A percentile compares a stretch with the other conserved stretches of the same genome.
Conservation (phyloP, 2,888 invertebrate genomes). For the Odontocolon sp. region DNA sequence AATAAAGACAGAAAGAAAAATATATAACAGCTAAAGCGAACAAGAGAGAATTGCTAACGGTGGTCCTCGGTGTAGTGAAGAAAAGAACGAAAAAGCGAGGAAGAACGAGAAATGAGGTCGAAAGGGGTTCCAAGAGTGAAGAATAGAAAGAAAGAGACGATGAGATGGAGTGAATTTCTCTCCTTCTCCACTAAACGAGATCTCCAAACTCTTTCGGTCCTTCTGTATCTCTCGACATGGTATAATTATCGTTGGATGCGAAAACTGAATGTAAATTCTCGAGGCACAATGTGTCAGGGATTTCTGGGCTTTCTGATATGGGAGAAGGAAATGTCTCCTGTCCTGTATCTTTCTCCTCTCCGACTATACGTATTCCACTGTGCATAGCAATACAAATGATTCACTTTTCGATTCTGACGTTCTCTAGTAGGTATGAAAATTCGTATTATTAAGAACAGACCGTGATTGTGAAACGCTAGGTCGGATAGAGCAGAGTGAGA, state of each 20-base stretch:
- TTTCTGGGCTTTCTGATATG: no score
- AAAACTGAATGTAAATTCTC: neutral
- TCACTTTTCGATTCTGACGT: neutral
- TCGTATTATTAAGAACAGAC: neutral
- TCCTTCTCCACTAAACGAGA: neutral
- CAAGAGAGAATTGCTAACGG: conserved; percentile 15
- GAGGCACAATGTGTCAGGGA: no score
- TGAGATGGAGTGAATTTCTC: neutral
- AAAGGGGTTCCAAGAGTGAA: neutral
- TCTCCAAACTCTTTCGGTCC: neutral
- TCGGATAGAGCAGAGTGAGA: neutral
- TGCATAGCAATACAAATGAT: neutral
- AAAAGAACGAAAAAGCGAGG: neutral
- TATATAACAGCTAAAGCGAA: conserved; percentile 13
- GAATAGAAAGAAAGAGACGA: neutral
- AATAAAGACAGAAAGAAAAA: conserved; percentile 38
- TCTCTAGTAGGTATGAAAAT: neutral
- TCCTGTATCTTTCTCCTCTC: neutral
- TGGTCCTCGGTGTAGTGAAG: neutral
- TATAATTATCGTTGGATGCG: neutral
- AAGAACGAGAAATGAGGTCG: neutral
- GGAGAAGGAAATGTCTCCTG: no score
- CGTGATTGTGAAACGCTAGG: neutral
- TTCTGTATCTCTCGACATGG: neutral
- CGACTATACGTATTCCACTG: neutral